Base-by-base conservation (phyloP, 2,113 vertebrate genomes). In the Mola mola region DNA sequence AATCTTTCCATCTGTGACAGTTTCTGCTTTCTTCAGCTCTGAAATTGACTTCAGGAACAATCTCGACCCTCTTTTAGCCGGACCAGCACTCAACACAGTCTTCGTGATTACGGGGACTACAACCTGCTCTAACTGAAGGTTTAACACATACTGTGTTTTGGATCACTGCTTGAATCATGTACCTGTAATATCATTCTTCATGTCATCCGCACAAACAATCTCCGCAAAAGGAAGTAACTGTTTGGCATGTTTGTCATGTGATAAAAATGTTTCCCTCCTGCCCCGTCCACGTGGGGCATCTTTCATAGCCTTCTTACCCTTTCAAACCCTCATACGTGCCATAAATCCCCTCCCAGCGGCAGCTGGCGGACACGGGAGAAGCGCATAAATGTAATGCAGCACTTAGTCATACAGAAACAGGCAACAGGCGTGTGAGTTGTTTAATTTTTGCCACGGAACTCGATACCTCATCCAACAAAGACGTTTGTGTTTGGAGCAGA, bases 371-470 rank as follows among this genome's bases (percentile, higher is more conserved):
- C 6, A 36, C 24, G 58, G 3, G 13, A 58, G 26, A 24, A 9
- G 1, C 3, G 21, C 28, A 44, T 64, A 49, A 29, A 38, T 53
- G 33, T 10, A 25, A 29, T 17, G 13, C 8, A 16, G 12, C 6
- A n/a, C 17, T 55, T 58, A 56, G 66, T 75, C 44, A 44, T 0
- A 1, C 11, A 25, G 16, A 66, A 56, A 25, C 0, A 0, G 28
- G 29, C 41, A 21, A 22, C 44, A 41, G 49, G 40, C 53, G 50
- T n/a, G 6, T 20, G 11, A 16, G n/a, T 52, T 66, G 50, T 78
- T 77, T 65, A 68, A 26, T 66, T 77, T 66, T 21, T 7, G 29
- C n/a, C n/a, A n/a, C n/a, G n/a, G n/a, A n/a, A n/a, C n/a, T n/a
- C n/a, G n/a, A 19, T 55, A 36, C 38, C 55, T 51, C 66, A 58